A percentile compares a stretch with the other conserved stretches of the same genome.
Evolutionary conservation across 2,797 vertebrate species (phyloP).

Genomic region (Fundulus diaphanus): DNA sequence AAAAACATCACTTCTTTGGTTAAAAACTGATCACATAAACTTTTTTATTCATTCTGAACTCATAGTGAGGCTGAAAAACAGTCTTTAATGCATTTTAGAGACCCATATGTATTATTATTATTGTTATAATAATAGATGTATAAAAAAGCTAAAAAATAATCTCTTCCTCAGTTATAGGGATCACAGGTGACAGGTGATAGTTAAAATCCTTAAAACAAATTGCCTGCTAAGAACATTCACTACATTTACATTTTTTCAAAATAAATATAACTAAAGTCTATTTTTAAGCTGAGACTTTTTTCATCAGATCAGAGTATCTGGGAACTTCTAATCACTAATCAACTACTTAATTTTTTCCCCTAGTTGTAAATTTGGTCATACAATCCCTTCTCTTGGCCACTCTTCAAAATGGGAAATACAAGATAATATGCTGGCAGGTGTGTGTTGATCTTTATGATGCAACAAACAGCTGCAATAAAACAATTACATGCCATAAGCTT

Average conservation of each 20-base stretch:
- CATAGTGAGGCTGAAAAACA: neutral
- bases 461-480: no score
- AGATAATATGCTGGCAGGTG: neutral
- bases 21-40: slow-evolving; percentile 14
- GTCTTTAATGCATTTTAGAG: neutral
- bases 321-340: neutral
- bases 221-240: no score
- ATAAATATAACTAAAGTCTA: no score
- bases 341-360: neutral
- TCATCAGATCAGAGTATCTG: neutral
- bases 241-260: neutral
- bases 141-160: neutral
- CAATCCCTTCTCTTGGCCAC: neutral
- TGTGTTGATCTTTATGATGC: neutral
- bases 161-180: neutral
- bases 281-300: no score
- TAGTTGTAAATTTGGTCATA: neutral
- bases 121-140: neutral
- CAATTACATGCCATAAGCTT: no score
- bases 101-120: neutral
- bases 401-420: neutral
- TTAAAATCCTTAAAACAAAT: no score
- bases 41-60: slow-evolving; percentile 12
- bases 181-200: no score
- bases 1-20: slow-evolving; percentile 48